Percentiles rank a stretch among this genome's conserved stretches.
Evolutionary conservation across 2,888 invertebrate genomes (phyloP).

Genomic region (Polydrusus cervinus): DNA sequence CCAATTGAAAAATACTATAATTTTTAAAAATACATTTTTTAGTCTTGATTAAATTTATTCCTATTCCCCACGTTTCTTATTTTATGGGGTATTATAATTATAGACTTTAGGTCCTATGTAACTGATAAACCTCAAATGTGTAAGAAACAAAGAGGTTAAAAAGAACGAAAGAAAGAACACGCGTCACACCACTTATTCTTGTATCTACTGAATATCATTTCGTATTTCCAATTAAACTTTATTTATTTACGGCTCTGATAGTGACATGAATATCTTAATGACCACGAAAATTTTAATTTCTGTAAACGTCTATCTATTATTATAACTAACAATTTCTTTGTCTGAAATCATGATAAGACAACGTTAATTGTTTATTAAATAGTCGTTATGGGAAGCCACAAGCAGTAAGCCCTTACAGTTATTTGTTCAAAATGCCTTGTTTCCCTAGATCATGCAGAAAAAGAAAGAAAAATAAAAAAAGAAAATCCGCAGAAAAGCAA

Average conservation of each 20-base stretch:
- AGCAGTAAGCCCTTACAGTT: too few species aligned
- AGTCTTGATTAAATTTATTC: too few species aligned
- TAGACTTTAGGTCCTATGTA: too few species aligned
- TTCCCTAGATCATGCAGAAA: not conserved
- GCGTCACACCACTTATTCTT: not conserved
- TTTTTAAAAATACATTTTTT: too few species aligned
- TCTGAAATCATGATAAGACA: not conserved
- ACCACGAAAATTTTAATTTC: not conserved
- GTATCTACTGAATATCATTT: too few species aligned
- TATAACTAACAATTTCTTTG: not conserved
- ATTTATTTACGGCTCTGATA: not conserved
- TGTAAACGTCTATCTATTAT: not conserved
- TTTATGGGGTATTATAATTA: too few species aligned
- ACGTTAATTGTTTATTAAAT: not conserved
- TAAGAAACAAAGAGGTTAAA: too few species aligned
- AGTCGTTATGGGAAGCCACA: not conserved
- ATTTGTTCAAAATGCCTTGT: constrained; percentile 2
- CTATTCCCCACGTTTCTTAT: too few species aligned
- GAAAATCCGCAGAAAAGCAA: not conserved
- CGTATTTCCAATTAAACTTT: not conserved
- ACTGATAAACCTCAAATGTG: too few species aligned
- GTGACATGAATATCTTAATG: not conserved
- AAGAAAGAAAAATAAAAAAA: too few species aligned
- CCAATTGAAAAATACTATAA: too few species aligned
- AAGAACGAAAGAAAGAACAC: too few species aligned